Evolutionary conservation across 2,797 vertebrate species (phyloP), one percentile per base, ranked within the genome.

Genomic region (Perodicticus potto): DNA sequence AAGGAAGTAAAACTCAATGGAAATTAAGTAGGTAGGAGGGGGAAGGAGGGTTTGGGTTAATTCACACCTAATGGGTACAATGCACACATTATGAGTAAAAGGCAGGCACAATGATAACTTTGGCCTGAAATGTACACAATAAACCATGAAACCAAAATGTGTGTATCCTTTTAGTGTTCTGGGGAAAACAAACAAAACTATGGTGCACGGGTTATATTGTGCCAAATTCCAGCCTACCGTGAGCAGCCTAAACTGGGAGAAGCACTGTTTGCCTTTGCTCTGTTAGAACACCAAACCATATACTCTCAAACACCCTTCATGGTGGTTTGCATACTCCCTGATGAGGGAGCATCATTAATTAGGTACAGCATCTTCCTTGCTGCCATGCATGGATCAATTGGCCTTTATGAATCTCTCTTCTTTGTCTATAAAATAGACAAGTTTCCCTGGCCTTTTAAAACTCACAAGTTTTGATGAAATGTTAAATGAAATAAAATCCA

Each of bases 401-500:
- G 49, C 49, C 14, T 70, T 22, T 37, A 12, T 5, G 70, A 85
- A 37, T 61, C 20, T 83, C 37, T 70, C 34, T 83, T 95, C 45
- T 69, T 95, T 93, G 77, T 23, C 77, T 82, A 27, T 84, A 55
- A 90, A 88, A 88, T 3, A 83, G 59, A 40, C 69, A 91, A 49
- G 27, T 32, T 77, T 88, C 29, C 7, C 29, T 81, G 69, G n/a
- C 27, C 20, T 93, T 86, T 94, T 65, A 25, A 78, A 92, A 69
- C 45, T 90, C 69, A 87, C 17, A 69, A 63, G 16, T 95, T 96
- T 95, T 86, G 40, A 95, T 59, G 43, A 91, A 29, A 53, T 53
- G 57, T 59, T 22, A 94, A 93, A 93, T 78, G 86, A 93, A 95
- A 93, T 81, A 87, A 92, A 95, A 89, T 80, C 67, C 78, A 92